Base-by-base conservation (phyloP, 1,140 invertebrate genomes). In the Diprion similis region DNA sequence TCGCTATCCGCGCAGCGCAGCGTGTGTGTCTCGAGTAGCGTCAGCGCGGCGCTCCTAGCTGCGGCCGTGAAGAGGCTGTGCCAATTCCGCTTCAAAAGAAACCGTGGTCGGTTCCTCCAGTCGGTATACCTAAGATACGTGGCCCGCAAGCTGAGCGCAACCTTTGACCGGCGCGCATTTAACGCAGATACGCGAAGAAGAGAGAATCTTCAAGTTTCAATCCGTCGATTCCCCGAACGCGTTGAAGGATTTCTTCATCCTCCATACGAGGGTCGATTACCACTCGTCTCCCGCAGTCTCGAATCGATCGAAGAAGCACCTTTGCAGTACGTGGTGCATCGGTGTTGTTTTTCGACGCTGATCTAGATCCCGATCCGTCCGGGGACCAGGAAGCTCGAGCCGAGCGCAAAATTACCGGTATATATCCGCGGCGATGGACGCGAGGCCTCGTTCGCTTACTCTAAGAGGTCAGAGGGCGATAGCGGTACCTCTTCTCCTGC, bases 391-490 rank as follows among this genome's bases (percentile, higher is more conserved):
- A 87, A 87, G 84, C 82, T 77, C 79, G 78, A 78, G 80, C 79
- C 79, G 78, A 80, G 78, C 77, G 81, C 78, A 81, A 85, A 86
- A 86, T 86, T 85, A 85, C 82, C 80, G 81, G 83, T 86, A 78
- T 64, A 68, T 17, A 64, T 47, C 69, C 66, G 80, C 77, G 75
- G 80, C 51, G 51, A 59, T 81, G 78, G 79, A 84, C 82, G 82
- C 51, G 80, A 84, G 83, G 80, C 75, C 80, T 75, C 78, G 79
- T 80, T 86, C 79, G 80, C 83, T 84, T 77, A 80, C 74, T 77
- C 78, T 24, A 75, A 80, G 82, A 81, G 86, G 86, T 88, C 85
- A 87, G 79, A 87, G 86, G 86, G 83, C 83, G 82, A 85, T 87
- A 88, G 86, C 86, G 86, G 86, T 88, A 87, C 84, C 82, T 77